Conservation (phyloP, 2,113 vertebrate genomes). For the Stictonetta naevosa region DNA sequence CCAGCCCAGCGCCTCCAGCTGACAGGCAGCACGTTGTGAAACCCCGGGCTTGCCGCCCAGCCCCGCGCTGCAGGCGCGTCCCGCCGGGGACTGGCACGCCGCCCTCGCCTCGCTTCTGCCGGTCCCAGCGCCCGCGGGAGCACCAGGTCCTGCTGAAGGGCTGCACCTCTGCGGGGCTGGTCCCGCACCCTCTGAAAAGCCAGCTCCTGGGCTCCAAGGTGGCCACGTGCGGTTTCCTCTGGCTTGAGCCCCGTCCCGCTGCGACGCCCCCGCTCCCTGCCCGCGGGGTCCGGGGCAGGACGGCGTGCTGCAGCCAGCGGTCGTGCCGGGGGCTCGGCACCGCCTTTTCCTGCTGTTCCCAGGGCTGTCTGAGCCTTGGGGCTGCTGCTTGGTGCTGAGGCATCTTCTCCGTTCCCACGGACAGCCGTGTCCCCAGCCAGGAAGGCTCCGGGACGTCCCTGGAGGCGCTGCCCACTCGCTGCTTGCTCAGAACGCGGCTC, state of each 20-base stretch:
- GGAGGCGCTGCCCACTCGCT: rapidly evolving
- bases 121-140: neutral
- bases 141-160: neutral
- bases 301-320: no score
- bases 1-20: neutral
- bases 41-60: neutral
- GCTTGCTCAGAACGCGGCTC: rapidly evolving
- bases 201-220: neutral
- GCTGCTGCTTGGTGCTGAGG: rapidly evolving
- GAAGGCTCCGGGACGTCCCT: neutral
- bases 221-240: rapidly evolving
- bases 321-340: neutral
- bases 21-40: neutral
- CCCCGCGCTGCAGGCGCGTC: no score
- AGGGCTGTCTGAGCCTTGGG: rapidly evolving
- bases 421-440: rapidly evolving
- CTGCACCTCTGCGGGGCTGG: neutral
- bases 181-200: neutral
- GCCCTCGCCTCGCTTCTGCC: rapidly evolving
- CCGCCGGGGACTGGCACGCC: rapidly evolving
- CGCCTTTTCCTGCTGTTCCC: neutral
- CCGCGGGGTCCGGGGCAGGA: neutral
- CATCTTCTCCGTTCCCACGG: neutral
- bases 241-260: rapidly evolving
- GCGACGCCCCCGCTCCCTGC: no score